These are phyloP conservation scores for Macropus fuliginosus DNA, from an alignment of 2,797 vertebrate genomes.

Conservation along the genomic window DNA sequence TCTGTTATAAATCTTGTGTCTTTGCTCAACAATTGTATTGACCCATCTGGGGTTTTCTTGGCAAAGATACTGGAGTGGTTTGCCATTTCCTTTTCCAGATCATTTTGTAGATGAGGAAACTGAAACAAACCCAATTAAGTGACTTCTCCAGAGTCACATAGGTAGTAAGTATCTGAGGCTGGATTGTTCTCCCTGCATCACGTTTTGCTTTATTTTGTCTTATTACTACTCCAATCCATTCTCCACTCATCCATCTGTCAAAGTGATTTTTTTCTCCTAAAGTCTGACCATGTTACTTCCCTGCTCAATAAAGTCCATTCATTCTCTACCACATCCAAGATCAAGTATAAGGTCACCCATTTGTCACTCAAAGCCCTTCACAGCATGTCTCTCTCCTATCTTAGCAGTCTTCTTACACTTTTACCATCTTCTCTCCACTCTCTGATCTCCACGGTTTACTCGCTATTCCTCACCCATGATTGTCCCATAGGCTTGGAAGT, in stretches of 20 bases:
- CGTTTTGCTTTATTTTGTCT: no score
- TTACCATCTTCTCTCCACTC: background rate
- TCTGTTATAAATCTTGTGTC: background rate
- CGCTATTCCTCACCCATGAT: background rate
- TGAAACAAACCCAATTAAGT: background rate
- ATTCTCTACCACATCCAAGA: background rate
- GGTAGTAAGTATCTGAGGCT: background rate
- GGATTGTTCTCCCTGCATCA: background rate
- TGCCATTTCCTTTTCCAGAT: background rate
- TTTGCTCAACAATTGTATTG: background rate
- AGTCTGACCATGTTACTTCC: background rate
- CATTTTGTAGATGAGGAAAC: background rate
- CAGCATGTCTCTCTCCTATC: background rate
- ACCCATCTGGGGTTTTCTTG: background rate
- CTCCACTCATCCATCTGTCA: background rate
- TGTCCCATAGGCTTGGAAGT: background rate
- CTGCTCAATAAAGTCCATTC: background rate
- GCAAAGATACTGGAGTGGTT: background rate
- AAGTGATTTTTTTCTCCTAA: background rate
- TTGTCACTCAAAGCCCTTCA: no score
- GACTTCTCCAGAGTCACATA: background rate
- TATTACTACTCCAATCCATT: background rate
- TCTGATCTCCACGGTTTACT: background rate
- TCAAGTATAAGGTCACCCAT: no score
- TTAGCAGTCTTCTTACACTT: background rate